phyloP scores from a whole-genome alignment of 2,888 invertebrate species.

The Polyommatus iphigenia region DNA sequence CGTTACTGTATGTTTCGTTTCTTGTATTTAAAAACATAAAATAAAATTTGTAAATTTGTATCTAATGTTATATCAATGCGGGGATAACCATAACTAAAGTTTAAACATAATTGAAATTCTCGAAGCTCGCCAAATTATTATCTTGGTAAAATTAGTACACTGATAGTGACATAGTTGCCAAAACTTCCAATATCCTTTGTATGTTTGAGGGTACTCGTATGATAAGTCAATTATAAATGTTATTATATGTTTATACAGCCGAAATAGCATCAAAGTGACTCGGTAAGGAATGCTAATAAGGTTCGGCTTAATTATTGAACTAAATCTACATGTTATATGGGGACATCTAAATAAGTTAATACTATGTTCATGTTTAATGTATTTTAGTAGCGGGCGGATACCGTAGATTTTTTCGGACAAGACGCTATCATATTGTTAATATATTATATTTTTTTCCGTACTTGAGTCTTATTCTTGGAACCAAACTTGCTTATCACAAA shows the following conservation, averaged over 20 bases:
- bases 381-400: no score
- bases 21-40: no score
- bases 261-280: neutral
- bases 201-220: conserved; percentile 60
- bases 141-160: conserved; percentile 46
- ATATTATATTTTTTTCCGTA: no score
- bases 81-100: neutral
- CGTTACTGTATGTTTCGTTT: no score
- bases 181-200: conserved; percentile 71
- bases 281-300: conserved; percentile 14
- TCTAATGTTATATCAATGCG: neutral
- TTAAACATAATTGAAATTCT: neutral
- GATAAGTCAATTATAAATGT: conserved; percentile 34
- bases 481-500: no score
- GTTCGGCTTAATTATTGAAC: neutral
- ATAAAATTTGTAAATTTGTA: no score
- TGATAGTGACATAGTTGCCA: conserved; percentile 74
- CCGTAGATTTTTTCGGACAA: no score
- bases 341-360: neutral
- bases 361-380: no score
- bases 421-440: no score
- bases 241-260: conserved; percentile 22
- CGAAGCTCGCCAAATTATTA: neutral
- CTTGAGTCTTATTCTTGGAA: no score
- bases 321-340: neutral